Conservation (phyloP, 2,888 invertebrate species). For the Agapetus fuscipes region DNA sequence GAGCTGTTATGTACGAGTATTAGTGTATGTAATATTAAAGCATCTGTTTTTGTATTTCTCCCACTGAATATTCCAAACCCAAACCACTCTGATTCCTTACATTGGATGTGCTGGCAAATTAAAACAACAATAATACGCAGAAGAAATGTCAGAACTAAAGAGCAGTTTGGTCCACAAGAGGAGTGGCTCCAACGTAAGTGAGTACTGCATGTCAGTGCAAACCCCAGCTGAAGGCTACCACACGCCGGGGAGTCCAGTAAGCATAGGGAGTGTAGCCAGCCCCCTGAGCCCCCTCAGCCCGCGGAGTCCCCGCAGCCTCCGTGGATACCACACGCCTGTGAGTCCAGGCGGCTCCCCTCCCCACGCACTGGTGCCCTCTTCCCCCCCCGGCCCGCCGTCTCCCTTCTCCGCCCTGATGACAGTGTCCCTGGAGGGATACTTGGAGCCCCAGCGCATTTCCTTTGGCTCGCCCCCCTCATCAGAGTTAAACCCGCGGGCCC, state of each 20-base stretch:
- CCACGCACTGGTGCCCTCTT: slow-evolving; percentile 36
- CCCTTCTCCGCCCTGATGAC: slow-evolving; percentile 80
- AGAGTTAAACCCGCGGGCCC: slow-evolving; percentile 55
- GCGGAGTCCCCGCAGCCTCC: slow-evolving; percentile 45
- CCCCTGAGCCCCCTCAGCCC: slow-evolving; percentile 35
- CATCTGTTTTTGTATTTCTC: no score
- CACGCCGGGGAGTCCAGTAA: slow-evolving; percentile 44
- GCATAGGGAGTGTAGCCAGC: slow-evolving; percentile 43
- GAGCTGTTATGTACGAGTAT: no score
- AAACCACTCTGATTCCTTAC: no score
- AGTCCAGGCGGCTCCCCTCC: slow-evolving; percentile 28
- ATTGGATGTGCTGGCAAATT: no score
- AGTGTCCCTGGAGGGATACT: slow-evolving; percentile 73
- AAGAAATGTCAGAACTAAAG: slow-evolving; percentile 18
- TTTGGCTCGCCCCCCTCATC: slow-evolving; percentile 70
- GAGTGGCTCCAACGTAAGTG: slow-evolving; percentile 23
- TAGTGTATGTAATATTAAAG: no score
- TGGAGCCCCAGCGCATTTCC: slow-evolving; percentile 75
- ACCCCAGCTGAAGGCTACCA: slow-evolving; percentile 48
- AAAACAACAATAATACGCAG: slow-evolving; percentile 8
- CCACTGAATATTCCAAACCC: no score
- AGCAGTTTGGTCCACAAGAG: slow-evolving; percentile 17
- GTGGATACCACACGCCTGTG: slow-evolving; percentile 36
- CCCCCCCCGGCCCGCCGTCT: slow-evolving; percentile 51
- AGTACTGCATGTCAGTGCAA: slow-evolving; percentile 45